Conservation (phyloP, 2,797 vertebrate genomes). For the Danionella dracula region DNA sequence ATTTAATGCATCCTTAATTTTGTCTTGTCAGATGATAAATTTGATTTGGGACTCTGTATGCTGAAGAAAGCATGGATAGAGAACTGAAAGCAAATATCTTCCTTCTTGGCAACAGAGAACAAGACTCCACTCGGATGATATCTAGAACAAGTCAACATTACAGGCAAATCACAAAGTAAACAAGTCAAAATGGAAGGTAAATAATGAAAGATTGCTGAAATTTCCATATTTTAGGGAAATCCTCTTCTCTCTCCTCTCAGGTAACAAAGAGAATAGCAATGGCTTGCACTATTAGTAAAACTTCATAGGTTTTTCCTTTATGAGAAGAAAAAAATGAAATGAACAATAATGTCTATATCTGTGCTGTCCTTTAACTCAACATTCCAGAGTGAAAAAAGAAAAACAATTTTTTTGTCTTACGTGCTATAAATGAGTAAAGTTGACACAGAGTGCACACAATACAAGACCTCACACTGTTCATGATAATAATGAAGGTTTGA, state of each 20-base stretch:
- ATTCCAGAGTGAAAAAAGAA: conserved; percentile 73
- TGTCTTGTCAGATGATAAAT: no score
- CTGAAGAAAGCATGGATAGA: no score
- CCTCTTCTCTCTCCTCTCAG: conserved; percentile 52
- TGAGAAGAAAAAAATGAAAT: conserved; percentile 21
- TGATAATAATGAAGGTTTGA: conserved; percentile 76
- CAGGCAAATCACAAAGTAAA: no score
- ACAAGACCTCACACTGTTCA: conserved; percentile 98
- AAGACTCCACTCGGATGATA: no score
- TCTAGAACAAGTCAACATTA: no score
- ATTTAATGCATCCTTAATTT: no score
- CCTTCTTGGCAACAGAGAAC: no score
- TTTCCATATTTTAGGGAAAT: no score
- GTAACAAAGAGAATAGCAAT: conserved; percentile 37
- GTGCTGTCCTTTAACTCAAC: conserved; percentile 74
- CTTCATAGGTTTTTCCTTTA: conserved; percentile 84
- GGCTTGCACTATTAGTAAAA: conserved; percentile 29
- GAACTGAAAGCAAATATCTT: no score
- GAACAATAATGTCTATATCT: conserved; percentile 43
- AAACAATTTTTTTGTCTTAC: conserved; percentile 45
- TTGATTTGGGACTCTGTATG: no score
- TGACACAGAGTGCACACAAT: conserved; percentile 71
- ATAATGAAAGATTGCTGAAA: no score
- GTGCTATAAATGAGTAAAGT: conserved; percentile 60
- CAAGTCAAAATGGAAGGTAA: background rate